Conservation (phyloP, 1,140 invertebrate species). For the Orchestia grillus region DNA sequence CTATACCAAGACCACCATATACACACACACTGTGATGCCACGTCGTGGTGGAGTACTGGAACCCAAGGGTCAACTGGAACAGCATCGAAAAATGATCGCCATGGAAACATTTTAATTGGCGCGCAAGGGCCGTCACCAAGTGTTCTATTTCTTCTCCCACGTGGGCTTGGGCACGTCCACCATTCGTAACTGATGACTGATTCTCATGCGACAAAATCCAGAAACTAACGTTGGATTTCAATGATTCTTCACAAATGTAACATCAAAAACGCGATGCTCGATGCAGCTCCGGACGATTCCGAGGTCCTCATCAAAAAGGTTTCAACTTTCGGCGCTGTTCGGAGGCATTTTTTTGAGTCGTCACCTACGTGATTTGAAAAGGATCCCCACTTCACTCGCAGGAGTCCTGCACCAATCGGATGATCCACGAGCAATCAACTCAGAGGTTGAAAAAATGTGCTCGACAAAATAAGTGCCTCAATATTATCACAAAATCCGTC, state of each 20-base stretch:
- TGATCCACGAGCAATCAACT: not conserved
- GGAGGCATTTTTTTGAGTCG: not conserved
- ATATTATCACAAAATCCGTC: no score
- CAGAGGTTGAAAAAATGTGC: no score
- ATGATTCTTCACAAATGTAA: not conserved
- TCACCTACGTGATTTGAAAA: not conserved
- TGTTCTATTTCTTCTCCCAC: not conserved
- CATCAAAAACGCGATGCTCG: not conserved
- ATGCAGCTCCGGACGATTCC: not conserved
- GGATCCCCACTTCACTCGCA: not conserved
- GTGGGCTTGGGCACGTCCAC: not conserved
- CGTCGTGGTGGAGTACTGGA: not conserved
- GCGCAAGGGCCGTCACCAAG: not conserved
- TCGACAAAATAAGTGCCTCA: no score
- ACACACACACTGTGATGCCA: not conserved
- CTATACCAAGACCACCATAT: not conserved
- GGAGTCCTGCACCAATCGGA: not conserved
- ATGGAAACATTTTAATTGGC: not conserved
- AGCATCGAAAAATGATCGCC: not conserved
- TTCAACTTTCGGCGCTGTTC: not conserved
- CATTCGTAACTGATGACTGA: not conserved
- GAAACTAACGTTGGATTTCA: not conserved
- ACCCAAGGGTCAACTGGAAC: not conserved
- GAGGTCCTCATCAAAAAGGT: not conserved
- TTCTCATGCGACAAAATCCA: not conserved